Evolutionary conservation across 1,140 invertebrate species (phyloP), one percentile per base, ranked within the genome.

Genomic region (Lineus longissimus): DNA sequence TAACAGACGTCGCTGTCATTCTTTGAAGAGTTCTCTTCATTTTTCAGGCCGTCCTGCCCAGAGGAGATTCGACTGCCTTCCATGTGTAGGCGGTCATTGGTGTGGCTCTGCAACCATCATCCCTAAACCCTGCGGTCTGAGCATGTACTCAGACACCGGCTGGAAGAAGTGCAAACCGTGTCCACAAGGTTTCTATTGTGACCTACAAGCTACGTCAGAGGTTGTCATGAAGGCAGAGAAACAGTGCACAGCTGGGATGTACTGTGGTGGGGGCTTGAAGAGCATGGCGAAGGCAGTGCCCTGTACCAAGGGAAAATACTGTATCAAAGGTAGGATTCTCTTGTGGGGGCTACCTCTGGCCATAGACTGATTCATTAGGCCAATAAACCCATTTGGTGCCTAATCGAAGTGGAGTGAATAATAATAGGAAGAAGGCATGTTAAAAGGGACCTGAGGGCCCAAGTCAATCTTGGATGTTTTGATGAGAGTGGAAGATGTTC

Each of bases 181-280:
- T 70, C 62, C 73, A 65, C 64, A 70, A 43, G 77, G 77, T 74
- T 79, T 78, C 63, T 79, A 78, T 61, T 79, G 77, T 75, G 77
- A 78, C 66, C 75, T 77, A 69, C 66, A 22, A 0, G 74, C 74
- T 0, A 79, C 76, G 6, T 76, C 75, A 15, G 70, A 78, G 55
- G 59, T 55, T 31, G 75, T 68, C 29, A 79, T 79, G 77, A 61
- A 70, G 54, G 74, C 63, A 29, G 69, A 69, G 61, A 78, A 74
- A 62, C 67, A 66, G 29, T 79, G 77, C 71, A 68, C 75, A 0
- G 72, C 71, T n/a, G 77, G 77, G 13, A 62, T 69, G 25, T 78
- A 70, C 65, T 79, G 77, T 70, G 61, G 64, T 13, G 70, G 61
- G 13, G 70, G 73, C 4, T 69, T 79, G 17, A 67, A 59, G 6